Base-by-base conservation (phyloP, 1,140 invertebrate genomes). In the Octopus sinensis region DNA sequence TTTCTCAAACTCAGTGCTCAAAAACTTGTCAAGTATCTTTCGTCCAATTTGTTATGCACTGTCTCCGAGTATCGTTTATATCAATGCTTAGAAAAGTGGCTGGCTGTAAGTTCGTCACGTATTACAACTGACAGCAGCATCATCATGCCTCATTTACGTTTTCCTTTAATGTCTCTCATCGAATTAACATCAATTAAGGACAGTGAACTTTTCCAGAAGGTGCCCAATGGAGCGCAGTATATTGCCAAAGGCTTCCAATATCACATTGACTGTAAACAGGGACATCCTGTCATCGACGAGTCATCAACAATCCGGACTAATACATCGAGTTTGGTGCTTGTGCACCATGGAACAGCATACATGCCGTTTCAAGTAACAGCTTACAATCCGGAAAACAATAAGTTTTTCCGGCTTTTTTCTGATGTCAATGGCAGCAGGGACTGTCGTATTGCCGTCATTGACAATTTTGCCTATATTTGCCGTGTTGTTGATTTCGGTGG, bases 41-140 rank as follows among this genome's bases (percentile, higher is more conserved):
- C 85, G 7, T 82, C 86, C 78, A 85, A 89, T 80, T 82, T 79
- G 4, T 80, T 90, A 52, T 83, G 85, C 56, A 84, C 86, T 5
- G 79, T 83, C 9, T 89, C 89, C 9, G 90, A 90, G 81, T 87
- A 84, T 80, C 85, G 95, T 94, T 95, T 98, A 82, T 87, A 89
- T 82, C 83, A 88, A 52, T 84, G 83, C 83, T 71, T 90, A 43
- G 86, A 88, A 30, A 85, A 86, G 73, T 90, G 90, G 90, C 87
- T 89, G 68, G 79, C 84, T 53, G 85, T 83, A 68, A 86, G 86
- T 79, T 83, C 86, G 1, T 73, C 79, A 6, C 83, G 88, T 54
- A 82, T 89, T 17, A 71, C 81, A 4, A 80, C 77, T n/a, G 84
- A 88, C 71, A 86, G 84, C 5, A 68, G 81, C 6, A 79, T 76